Evolutionary conservation across 2,797 vertebrate species (phyloP).

Genomic region (Karalla daura): DNA sequence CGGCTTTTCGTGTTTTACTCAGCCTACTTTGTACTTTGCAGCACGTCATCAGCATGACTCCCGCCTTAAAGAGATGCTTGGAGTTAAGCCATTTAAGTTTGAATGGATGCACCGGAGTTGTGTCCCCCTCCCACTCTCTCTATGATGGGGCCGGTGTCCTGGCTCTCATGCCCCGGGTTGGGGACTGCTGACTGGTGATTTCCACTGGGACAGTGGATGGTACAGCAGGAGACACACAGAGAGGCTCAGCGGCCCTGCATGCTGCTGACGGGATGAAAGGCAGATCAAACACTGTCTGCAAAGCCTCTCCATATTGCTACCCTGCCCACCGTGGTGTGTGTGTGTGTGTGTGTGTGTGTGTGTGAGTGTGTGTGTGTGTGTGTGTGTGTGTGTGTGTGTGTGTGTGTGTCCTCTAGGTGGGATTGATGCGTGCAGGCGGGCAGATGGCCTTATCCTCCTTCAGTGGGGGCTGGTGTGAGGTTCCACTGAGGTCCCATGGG

Average conservation of each 20-base stretch:
- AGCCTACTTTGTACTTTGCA: background rate
- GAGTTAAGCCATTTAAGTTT: constrained; percentile 47
- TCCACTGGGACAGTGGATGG: constrained; percentile 64
- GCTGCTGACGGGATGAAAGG: constrained; percentile 72
- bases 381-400: constrained; percentile 46
- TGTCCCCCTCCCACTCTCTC: background rate
- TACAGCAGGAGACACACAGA: constrained; percentile 48
- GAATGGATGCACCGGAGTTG: constrained; percentile 47
- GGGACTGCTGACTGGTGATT: constrained; percentile 57
- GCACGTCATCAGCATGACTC: constrained; percentile 3
- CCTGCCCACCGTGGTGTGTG: constrained; percentile 24
- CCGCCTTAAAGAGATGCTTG: constrained; percentile 29
- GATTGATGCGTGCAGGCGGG: constrained; percentile 69
- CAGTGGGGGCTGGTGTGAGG: constrained; percentile 82
- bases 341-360: constrained; percentile 55
- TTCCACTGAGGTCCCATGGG: constrained; percentile 78
- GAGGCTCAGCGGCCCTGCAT: constrained; percentile 62
- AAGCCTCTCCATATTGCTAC: constrained; percentile 77
- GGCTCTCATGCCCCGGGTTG: constrained; percentile 53
- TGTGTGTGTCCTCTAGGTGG: constrained; percentile 65
- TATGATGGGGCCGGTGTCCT: constrained; percentile 48
- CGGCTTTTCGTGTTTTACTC: too few relatives aligned
- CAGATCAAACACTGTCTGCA: constrained; percentile 80
- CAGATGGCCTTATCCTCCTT: constrained; percentile 85
- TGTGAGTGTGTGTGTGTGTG: constrained; percentile 56